Percentiles rank a stretch among this genome's conserved stretches.
phyloP scores from a whole-genome alignment of 2,888 invertebrate genomes.

The Athalia circularis region DNA sequence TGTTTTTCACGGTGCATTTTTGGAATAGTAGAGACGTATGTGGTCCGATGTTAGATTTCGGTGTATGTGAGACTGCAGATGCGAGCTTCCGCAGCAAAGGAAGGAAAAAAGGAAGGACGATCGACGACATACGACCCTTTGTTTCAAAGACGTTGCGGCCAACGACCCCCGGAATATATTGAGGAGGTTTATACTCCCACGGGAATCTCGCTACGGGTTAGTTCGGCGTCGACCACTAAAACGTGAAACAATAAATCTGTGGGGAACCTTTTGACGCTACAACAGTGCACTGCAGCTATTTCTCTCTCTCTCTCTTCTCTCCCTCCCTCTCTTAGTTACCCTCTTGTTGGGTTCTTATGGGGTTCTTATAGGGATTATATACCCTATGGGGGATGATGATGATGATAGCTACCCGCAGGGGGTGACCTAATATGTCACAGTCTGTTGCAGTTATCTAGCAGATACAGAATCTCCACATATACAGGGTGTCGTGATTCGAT shows the following conservation, averaged over 20 bases:
- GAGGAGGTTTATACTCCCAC: conserved; percentile 33
- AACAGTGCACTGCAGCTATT: conserved; percentile 37
- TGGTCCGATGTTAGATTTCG: neutral
- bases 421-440: conserved; percentile 74
- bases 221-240: conserved; percentile 62
- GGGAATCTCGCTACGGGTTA: neutral
- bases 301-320: too few relatives aligned
- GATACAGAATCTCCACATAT: conserved; percentile 33
- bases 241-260: conserved; percentile 72
- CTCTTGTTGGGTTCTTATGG: conserved; percentile 55
- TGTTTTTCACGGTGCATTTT: neutral
- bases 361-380: conserved; percentile 60
- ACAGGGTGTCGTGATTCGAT: neutral
- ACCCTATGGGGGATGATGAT: conserved; percentile 63
- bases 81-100: too few relatives aligned
- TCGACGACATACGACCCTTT: conserved; percentile 9
- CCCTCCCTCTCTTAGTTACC: conserved; percentile 51
- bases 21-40: neutral
- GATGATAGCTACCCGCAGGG: conserved; percentile 59
- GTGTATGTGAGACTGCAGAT: too few relatives aligned
- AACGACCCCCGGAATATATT: conserved; percentile 16
- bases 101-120: neutral
- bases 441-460: conserved; percentile 71
- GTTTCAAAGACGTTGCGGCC: neutral
- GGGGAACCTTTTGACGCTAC: conserved; percentile 47